A percentile compares a stretch with the other conserved stretches of the same genome.
phyloP scores from a whole-genome alignment of 2,797 vertebrate species.

The Bucorvus abyssinicus region DNA sequence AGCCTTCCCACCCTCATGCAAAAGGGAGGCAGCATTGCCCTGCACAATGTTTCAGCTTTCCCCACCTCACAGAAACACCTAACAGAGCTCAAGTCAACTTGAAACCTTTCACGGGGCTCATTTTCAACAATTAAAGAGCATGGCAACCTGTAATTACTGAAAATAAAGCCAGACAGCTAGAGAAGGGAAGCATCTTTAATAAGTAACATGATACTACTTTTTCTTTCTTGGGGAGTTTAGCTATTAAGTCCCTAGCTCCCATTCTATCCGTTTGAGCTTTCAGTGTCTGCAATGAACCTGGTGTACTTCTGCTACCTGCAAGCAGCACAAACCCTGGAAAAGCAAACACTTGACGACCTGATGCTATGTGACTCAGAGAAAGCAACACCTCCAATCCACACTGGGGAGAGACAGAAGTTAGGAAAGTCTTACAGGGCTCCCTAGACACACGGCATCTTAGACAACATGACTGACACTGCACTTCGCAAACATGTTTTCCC shows the following conservation, averaged over 20 bases:
- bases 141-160: conserved; percentile 37
- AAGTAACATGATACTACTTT: not conserved
- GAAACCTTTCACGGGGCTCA: not conserved
- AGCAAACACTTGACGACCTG: not conserved
- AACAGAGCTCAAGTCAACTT: conserved; percentile 8
- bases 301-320: not conserved
- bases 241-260: not conserved
- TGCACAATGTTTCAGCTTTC: not conserved
- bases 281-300: fast-evolving
- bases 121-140: conserved; percentile 52
- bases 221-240: not conserved
- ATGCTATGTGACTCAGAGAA: not conserved
- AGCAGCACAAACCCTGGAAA: not conserved
- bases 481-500: not conserved
- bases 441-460: not conserved
- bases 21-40: not conserved
- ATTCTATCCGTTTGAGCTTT: not conserved
- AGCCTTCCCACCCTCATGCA: not conserved
- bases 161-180: conserved; percentile 39
- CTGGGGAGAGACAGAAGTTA: not conserved
- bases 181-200: conserved; percentile 4
- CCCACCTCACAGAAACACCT: not conserved
- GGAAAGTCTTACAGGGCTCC: not conserved
- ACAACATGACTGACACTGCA: fast-evolving
- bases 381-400: not conserved